Evolutionary conservation across 2,888 invertebrate genomes (phyloP), one percentile per base, ranked within the genome.

Genomic region (Odontocolon sp.): DNA sequence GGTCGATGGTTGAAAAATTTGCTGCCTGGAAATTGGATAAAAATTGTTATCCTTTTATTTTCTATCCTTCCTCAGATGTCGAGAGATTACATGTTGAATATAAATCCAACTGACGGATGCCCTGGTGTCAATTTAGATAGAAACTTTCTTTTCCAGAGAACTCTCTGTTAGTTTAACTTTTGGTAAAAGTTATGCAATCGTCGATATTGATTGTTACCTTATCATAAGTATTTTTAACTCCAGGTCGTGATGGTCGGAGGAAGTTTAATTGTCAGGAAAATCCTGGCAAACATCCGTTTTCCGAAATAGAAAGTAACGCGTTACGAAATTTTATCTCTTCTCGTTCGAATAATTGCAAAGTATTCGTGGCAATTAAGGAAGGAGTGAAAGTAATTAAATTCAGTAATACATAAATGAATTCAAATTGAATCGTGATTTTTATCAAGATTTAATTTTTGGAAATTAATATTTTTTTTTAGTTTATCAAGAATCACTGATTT

Each of bases 91-190:
- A 28, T 4, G n/a, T 0, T 28, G 47, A 77, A 77, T 59, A 50
- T 66, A 21, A 77, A 77, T 71, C 67, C 67, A n/a, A 45, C 33
- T 4, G 36, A 6, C 50, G 76, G 47, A 71, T 77, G 76, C 33
- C 50, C 11, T 45, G 76, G 76, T 42, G 76, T 77, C 56, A 71
- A 77, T 77, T 50, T 77, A 11, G 76, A 77, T 31, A 63, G 76
- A 67, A 77, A 77, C 50, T 77, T 77, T 63, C 71, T 71, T 47
- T 16, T 33, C 2, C 76, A 77, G 67, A 67, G 76, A 33, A 9
- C 40, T 11, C 33, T 8, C 50, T 76, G 75, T 76, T 59, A 70
- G 75, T 50, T 64, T 6, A 14, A 26, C 23, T 64, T 26, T n/a
- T n/a, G n/a, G n/a, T n/a, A n/a, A n/a, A n/a, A n/a, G n/a, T n/a